Evolutionary conservation across 2,797 vertebrate genomes (phyloP).

Genomic region (Fratercula arctica): DNA sequence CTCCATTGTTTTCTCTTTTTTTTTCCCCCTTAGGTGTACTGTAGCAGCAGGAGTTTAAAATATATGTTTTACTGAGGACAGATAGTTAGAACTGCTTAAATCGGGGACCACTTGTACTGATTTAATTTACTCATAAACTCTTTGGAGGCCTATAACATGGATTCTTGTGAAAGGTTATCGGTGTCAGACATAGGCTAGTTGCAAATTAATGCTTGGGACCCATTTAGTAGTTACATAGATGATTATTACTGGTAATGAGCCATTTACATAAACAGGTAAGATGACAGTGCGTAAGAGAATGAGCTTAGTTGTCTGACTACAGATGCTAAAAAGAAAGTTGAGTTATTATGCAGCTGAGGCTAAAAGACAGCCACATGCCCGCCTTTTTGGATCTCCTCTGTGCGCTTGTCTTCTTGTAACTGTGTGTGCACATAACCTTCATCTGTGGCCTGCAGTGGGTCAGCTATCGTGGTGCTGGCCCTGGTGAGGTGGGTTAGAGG

Average conservation of each 20-base stretch:
- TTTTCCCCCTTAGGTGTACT: background rate
- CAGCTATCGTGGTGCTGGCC: background rate
- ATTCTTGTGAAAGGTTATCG: background rate
- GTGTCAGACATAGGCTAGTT: background rate
- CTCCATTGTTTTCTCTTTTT: background rate
- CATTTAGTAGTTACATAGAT: background rate
- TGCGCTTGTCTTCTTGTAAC: background rate
- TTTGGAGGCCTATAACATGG: background rate
- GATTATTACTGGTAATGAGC: background rate
- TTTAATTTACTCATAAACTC: background rate
- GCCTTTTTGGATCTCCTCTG: background rate
- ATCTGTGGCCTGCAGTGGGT: background rate
- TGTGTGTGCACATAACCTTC: background rate
- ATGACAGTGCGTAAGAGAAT: background rate
- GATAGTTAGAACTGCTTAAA: background rate
- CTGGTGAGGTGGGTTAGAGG: background rate
- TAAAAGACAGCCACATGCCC: background rate
- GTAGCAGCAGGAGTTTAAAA: constrained; percentile 2
- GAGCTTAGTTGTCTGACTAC: background rate
- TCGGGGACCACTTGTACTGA: background rate
- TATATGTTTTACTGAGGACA: background rate
- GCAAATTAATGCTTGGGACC: background rate
- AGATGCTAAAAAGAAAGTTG: background rate
- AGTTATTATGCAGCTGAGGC: background rate
- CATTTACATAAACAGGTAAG: background rate